Percentiles rank a stretch among this genome's conserved stretches.
Conservation (phyloP, 2,113 vertebrate species). For the Diadophis punctatus region DNA sequence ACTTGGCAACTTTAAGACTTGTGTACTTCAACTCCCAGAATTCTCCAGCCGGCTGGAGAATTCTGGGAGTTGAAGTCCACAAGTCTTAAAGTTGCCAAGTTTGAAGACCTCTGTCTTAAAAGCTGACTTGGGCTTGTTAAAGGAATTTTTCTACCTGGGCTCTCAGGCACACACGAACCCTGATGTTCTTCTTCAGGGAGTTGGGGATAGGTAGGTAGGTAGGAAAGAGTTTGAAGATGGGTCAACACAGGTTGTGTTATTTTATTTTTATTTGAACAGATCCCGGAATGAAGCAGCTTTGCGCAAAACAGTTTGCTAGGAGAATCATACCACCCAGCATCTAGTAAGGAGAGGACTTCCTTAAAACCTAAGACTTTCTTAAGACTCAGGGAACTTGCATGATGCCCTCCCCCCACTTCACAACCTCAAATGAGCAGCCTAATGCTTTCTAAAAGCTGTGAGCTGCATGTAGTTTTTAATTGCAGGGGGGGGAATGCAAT, state of each 20-base stretch:
- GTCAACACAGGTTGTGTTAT: neutral
- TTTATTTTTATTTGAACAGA: neutral
- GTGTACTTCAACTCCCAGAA: too few relatives aligned
- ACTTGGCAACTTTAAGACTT: too few relatives aligned
- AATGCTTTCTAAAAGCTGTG: neutral
- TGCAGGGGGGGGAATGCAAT: neutral
- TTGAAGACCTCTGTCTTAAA: too few relatives aligned
- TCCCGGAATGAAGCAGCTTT: neutral
- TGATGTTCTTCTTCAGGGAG: neutral
- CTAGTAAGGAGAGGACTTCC: neutral
- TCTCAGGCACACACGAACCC: neutral
- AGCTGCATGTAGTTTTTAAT: neutral
- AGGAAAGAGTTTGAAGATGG: neutral
- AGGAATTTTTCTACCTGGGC: neutral
- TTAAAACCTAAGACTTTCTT: neutral
- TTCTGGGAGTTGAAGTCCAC: too few relatives aligned
- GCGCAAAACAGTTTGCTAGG: neutral
- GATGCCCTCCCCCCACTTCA: fast-evolving
- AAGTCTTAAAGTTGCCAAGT: too few relatives aligned
- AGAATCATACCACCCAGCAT: neutral
- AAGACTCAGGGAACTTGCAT: neutral
- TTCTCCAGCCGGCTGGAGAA: too few relatives aligned
- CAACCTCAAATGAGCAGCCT: neutral
- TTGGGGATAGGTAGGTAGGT: neutral
- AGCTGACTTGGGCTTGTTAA: neutral